Conservation (phyloP, 2,888 invertebrate species). For the Lordiphosa andalusiaca region DNA sequence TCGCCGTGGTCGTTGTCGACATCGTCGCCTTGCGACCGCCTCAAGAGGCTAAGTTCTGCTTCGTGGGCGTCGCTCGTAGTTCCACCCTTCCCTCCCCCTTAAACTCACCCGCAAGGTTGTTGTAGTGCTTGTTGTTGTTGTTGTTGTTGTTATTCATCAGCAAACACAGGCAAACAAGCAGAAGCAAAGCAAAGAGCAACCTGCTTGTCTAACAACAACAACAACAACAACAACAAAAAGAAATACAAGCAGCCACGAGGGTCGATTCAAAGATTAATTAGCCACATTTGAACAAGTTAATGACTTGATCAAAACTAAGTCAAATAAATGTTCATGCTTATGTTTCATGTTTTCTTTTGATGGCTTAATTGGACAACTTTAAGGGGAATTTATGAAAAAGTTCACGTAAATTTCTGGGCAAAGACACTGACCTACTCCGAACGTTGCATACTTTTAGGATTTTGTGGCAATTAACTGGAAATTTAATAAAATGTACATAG, state of each 20-base stretch:
- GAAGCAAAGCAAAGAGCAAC: conserved; percentile 60
- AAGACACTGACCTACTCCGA: not conserved
- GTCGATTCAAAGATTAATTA: conserved; percentile 39
- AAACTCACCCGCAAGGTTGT: conserved; percentile 7
- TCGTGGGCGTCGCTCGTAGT: conserved; percentile 22
- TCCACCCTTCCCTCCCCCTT: not conserved
- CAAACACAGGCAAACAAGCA: conserved; percentile 60
- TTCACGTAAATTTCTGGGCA: no score
- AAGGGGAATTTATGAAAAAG: no score
- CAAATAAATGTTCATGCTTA: conserved; percentile 8
- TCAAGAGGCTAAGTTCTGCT: conserved; percentile 25
- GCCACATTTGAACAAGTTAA: conserved; percentile 17
- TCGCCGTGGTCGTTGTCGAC: conserved; percentile 34
- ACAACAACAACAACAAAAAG: conserved; percentile 14
- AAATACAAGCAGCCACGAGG: conserved; percentile 49
- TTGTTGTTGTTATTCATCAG: conserved; percentile 41
- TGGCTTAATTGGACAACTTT: no score
- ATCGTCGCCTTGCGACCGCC: conserved; percentile 41
- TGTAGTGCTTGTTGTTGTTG: conserved; percentile 25
- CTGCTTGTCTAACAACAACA: conserved; percentile 56
- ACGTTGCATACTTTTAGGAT: conserved; percentile 3
- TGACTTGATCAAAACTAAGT: conserved; percentile 14
- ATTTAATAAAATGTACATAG: no score
- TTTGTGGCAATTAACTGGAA: no score
- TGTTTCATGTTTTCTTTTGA: conserved; percentile 3